Percentiles rank a stretch among this genome's conserved stretches.
phyloP scores from a whole-genome alignment of 2,113 vertebrate species.

The Callipepla squamata region DNA sequence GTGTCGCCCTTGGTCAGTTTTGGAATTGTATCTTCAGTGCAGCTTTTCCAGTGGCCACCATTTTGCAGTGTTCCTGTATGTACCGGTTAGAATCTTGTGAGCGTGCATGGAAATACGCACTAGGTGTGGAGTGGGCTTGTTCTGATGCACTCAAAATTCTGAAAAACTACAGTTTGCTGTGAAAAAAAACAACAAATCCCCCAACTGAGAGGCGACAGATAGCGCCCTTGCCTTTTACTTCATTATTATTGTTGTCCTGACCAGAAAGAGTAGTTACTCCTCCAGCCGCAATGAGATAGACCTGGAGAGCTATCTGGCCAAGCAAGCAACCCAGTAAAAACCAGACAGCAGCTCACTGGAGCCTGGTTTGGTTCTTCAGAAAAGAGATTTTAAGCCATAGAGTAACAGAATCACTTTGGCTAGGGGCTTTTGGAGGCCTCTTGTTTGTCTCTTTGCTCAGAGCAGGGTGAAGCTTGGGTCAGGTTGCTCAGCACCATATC shows the following conservation, averaged over 20 bases:
- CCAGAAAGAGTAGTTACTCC: neutral
- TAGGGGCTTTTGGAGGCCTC: neutral
- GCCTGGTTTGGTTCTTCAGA: neutral
- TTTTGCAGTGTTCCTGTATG: neutral
- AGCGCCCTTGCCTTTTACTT: neutral
- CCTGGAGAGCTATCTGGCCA: neutral
- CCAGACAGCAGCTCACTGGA: neutral
- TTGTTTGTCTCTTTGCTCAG: neutral
- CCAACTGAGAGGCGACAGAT: neutral
- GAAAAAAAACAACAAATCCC: neutral
- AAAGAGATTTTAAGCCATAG: neutral
- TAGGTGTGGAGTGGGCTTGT: neutral
- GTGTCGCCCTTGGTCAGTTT: neutral
- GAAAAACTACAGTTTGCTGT: neutral
- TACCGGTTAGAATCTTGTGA: neutral
- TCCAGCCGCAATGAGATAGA: rapidly evolving
- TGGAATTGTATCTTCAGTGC: neutral
- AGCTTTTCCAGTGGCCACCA: neutral
- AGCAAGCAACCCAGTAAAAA: neutral
- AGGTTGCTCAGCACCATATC: neutral
- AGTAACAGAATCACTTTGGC: neutral
- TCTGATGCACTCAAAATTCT: neutral
- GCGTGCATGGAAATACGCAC: rapidly evolving
- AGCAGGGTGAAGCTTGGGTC: neutral
- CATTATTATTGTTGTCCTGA: neutral